Conservation (phyloP, 2,113 vertebrate genomes). For the Myrmophylax atrothorax region DNA sequence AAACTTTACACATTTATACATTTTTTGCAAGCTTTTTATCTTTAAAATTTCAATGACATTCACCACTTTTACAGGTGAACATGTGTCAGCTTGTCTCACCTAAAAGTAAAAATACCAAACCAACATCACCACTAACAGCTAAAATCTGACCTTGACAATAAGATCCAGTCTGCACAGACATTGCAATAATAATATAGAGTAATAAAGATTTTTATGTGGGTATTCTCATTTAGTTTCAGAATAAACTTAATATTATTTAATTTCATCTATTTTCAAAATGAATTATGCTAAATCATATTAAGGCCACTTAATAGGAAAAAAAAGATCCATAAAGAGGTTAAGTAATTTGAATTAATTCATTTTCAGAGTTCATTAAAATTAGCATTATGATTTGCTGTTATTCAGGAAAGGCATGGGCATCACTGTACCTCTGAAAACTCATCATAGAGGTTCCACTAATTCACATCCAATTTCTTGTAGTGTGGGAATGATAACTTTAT, state of each 20-base stretch:
- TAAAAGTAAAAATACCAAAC: background rate
- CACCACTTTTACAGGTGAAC: background rate
- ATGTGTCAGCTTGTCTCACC: background rate
- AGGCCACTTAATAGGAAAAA: background rate
- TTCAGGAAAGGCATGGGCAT: background rate
- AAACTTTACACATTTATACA: background rate
- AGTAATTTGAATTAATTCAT: background rate
- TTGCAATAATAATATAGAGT: background rate
- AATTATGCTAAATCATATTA: background rate
- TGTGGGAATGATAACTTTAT: background rate
- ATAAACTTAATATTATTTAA: background rate
- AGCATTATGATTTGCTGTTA: background rate
- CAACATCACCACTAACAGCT: background rate
- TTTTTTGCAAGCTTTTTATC: background rate
- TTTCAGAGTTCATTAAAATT: background rate
- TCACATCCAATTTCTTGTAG: background rate
- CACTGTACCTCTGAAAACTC: background rate
- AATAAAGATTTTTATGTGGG: background rate
- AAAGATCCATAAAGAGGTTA: background rate
- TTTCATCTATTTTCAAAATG: background rate
- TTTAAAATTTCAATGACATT: background rate
- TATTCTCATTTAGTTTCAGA: background rate
- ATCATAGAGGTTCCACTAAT: background rate
- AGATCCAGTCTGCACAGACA: background rate
- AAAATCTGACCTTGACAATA: background rate